Evolutionary conservation across 2,888 invertebrate genomes (phyloP).

Genomic region (Kryphioiulus occultus): DNA sequence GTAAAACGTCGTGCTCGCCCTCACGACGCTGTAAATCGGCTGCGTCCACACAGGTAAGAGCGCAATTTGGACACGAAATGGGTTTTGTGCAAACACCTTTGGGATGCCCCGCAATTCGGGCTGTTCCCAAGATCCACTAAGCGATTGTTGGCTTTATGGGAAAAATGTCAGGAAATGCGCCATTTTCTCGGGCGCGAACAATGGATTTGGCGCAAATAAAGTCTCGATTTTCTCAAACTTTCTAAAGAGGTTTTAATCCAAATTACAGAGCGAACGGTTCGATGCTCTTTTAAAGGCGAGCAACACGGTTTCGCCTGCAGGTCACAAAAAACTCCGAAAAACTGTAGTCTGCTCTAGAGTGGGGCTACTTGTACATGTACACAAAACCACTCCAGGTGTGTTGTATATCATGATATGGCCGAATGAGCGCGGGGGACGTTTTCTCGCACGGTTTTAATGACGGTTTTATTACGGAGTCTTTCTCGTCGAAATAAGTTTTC

Average conservation of each 20-base stretch:
- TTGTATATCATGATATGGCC: background rate
- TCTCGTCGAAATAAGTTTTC: background rate
- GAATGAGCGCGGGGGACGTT: background rate
- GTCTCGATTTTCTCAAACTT: constrained; percentile 31
- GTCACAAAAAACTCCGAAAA: background rate
- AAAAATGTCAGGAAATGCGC: constrained; percentile 26
- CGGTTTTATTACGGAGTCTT: background rate
- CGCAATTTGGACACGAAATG: no score
- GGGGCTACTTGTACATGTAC: background rate
- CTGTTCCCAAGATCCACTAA: background rate
- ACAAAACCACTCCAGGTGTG: constrained; percentile 12
- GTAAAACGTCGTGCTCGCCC: background rate
- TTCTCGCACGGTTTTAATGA: background rate
- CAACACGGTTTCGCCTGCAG: background rate
- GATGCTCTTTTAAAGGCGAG: background rate
- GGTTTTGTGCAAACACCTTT: background rate
- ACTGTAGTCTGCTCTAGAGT: background rate
- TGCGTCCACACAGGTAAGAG: no score
- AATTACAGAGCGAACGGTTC: constrained; percentile 3
- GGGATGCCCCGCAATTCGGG: no score
- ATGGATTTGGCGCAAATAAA: background rate
- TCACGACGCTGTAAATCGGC: background rate
- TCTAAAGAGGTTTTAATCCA: background rate
- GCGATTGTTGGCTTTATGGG: background rate
- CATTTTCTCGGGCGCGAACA: background rate